Base-by-base conservation (phyloP, 2,113 vertebrate genomes). In the Ramphastos sulfuratus region DNA sequence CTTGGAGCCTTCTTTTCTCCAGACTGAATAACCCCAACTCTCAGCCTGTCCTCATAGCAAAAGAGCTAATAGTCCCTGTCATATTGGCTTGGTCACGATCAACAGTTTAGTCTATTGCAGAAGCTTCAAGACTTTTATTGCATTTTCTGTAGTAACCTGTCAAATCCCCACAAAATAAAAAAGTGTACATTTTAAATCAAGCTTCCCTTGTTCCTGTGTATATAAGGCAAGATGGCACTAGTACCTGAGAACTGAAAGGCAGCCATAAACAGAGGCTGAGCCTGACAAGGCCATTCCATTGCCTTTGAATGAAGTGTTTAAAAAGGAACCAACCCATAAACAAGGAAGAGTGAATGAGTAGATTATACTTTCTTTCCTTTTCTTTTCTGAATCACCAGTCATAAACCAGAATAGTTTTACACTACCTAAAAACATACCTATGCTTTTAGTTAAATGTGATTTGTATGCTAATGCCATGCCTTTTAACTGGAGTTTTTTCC, bases 401-500 rank as follows among this genome's bases (percentile, higher is more conserved):
- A 18, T 65, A 83, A 85, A 85, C 11, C 64, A 65, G 50, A 82
- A 61, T 25, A 71, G 76, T 52, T 25, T 24, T 52, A 24, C 24
- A 24, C 50, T 52, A 52, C 50, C 48, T 48, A 48, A 48, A 48
- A 19, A 19, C 46, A 48, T 63, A 70, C 64, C 48, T 44, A 46
- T 72, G 35, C 44, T 91, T 94, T 88, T 78, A 75, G 65, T 69
- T 75, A 79, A 88, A 66, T 91, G 42, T 17, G 35, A 0, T 39
- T 91, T 94, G 86, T 83, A 88, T 82, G 79, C 85, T 94, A 78
- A 95, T 69, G 12, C 1, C 7, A 65, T 89, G 50, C 39, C 18
- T 95, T 93, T 78, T 84, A 88, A 69, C 81, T 91, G 87, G 75
- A 50, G 37, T 54, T 74, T 50, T 46, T 46, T 94, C 95, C 60